These are phyloP conservation scores for Anniella stebbinsi DNA, from an alignment of 2,797 vertebrate genomes.

Conservation along the genomic window DNA sequence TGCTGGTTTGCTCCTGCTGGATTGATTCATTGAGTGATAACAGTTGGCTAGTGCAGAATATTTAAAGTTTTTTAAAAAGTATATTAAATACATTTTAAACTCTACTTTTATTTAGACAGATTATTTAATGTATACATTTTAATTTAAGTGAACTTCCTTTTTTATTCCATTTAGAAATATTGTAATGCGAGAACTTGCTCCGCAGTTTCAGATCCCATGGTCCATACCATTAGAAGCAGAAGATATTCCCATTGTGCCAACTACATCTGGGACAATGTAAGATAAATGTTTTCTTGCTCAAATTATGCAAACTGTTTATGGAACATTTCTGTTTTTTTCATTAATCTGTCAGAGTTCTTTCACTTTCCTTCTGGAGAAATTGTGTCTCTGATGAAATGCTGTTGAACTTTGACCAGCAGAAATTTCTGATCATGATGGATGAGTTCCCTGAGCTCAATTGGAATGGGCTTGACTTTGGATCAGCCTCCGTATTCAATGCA, in stretches of 20 bases:
- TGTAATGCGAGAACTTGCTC: conserved; percentile 91
- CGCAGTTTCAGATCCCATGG: conserved; percentile 91
- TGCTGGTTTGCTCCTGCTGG: background rate
- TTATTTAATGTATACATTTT: background rate
- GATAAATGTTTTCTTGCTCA: conserved; percentile 57
- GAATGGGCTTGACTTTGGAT: background rate
- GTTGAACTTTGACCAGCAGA: conserved; percentile 56
- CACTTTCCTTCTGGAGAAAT: conserved; percentile 62
- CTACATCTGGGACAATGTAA: conserved; percentile 92
- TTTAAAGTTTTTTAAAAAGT: background rate
- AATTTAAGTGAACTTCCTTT: background rate
- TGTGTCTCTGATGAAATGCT: conserved; percentile 63
- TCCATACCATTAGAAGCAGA: conserved; percentile 91
- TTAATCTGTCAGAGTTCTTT: conserved; percentile 60
- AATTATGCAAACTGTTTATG: background rate
- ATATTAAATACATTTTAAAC: background rate
- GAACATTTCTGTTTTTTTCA: conserved; percentile 60
- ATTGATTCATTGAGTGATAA: background rate
- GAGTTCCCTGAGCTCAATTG: background rate
- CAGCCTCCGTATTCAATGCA: no score
- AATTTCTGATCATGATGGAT: conserved; percentile 46
- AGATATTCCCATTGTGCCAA: conserved; percentile 92
- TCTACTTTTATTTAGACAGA: background rate
- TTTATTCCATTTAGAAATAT: conserved; percentile 82
- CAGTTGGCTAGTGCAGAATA: background rate